These are phyloP conservation scores for Steatocranus sp. DNA, from an alignment of 2,797 vertebrate species.

Conservation along the genomic window DNA sequence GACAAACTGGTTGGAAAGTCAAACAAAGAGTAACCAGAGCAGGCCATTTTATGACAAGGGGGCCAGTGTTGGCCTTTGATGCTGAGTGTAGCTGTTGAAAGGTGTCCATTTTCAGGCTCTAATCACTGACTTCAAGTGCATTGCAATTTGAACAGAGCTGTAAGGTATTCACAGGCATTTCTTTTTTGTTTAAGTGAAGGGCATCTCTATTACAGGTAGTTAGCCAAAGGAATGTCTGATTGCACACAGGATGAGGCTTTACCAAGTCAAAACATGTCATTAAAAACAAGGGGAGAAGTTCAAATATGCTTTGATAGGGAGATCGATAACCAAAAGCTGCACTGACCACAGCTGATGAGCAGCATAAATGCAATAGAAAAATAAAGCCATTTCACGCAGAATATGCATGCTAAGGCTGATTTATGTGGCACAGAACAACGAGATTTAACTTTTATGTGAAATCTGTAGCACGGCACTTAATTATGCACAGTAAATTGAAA, in stretches of 20 bases:
- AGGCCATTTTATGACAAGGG: slow-evolving; percentile 58
- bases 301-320: background rate
- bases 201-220: slow-evolving; percentile 43
- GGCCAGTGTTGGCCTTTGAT: slow-evolving; percentile 64
- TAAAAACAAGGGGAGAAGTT: background rate
- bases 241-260: background rate
- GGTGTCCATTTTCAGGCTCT: slow-evolving; percentile 65
- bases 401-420: slow-evolving; percentile 21
- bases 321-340: background rate
- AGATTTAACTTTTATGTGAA: background rate
- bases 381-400: background rate
- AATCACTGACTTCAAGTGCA: slow-evolving; percentile 60
- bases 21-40: slow-evolving; percentile 71
- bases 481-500: slow-evolving; percentile 25
- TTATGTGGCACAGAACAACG: background rate
- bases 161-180: slow-evolving; percentile 44
- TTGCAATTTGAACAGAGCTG: slow-evolving; percentile 41
- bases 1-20: slow-evolving; percentile 74
- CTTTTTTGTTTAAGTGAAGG: slow-evolving; percentile 30
- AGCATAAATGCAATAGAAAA: background rate
- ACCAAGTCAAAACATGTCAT: slow-evolving; percentile 6
- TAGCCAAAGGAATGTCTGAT: slow-evolving; percentile 19
- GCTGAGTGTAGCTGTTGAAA: slow-evolving; percentile 70
- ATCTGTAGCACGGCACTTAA: background rate
- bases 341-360: background rate